These are phyloP conservation scores for Rhinopithecus roxellana DNA, from an alignment of 2,113 vertebrate species.

Conservation along the genomic window DNA sequence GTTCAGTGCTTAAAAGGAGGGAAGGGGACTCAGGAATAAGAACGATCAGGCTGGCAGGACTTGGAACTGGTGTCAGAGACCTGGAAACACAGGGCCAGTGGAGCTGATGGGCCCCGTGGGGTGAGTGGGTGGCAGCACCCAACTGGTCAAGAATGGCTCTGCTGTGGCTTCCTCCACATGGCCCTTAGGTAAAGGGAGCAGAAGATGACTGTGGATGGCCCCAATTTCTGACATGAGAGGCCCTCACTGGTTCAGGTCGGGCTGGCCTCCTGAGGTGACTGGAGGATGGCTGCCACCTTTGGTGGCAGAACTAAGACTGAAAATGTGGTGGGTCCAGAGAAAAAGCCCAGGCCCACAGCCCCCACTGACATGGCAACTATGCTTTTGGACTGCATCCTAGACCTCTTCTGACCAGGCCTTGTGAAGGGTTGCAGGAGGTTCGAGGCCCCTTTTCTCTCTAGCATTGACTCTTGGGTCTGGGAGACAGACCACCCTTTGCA, in stretches of 20 bases:
- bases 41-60: background rate
- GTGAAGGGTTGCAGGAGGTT: background rate
- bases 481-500: background rate
- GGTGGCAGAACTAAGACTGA: background rate
- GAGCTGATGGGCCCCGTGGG: background rate
- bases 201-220: background rate
- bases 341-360: background rate
- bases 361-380: too few species aligned
- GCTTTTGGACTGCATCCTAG: background rate
- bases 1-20: background rate
- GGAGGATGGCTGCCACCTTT: background rate
- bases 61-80: fast-evolving
- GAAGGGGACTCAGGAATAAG: background rate
- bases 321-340: background rate
- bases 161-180: background rate
- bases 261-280: background rate
- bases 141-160: background rate
- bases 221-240: background rate
- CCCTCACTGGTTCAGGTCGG: background rate
- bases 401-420: background rate
- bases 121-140: background rate
- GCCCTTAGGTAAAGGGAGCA: background rate
- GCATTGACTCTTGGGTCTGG: background rate
- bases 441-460: background rate
- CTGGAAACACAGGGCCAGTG: background rate